Base-by-base conservation (phyloP, 2,797 vertebrate species). In the Melanotaenia maccullochi region DNA sequence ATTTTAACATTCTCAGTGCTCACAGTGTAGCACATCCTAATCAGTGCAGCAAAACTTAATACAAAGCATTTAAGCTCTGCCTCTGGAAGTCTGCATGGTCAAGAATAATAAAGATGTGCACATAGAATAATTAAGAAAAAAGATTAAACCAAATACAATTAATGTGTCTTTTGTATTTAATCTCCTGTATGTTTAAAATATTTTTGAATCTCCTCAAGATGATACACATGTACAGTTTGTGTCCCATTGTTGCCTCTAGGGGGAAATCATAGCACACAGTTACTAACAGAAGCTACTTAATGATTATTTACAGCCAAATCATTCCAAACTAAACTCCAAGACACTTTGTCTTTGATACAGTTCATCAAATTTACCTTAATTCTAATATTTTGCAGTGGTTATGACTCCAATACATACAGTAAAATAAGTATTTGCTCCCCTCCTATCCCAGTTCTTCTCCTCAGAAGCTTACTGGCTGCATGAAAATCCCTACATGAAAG, bases 401-500 rank as follows among this genome's bases (percentile, higher is more conserved):
- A 24, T 14, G n/a, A 32, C 14, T 51, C 0, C 32, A 20, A 12
- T 35, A 9, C 55, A 3, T 22, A n/a, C 5, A 13, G 33, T 28
- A 65, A 32, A 76, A 80, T 57, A 32, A 68, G 24, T 62, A 66
- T 66, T 59, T 78, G 57, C 54, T 65, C 32, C 22, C 51, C 22
- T 66, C 3, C 60, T 38, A 38, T 72, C 54, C 65, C 33, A 57
- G 69, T 68, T 57, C 67, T 49, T 75, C 90, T 86, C 61, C 51
- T 88, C 80, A 83, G 87, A 87, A 85, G 86, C 89, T 90, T 90
- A 87, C 47, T 75, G 83, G 0, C 84, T 87, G 87, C 78, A 86
- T 90, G 85, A 93, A 95, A 97, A 97, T 97, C 96, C 96, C 85
- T 86, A 64, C 67, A 85, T 84, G 76, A 85, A 83, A 86, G 87